Percentiles rank a stretch among this genome's conserved stretches.
phyloP scores from a whole-genome alignment of 2,888 invertebrate species.

The Gymnosoma rotundatum region DNA sequence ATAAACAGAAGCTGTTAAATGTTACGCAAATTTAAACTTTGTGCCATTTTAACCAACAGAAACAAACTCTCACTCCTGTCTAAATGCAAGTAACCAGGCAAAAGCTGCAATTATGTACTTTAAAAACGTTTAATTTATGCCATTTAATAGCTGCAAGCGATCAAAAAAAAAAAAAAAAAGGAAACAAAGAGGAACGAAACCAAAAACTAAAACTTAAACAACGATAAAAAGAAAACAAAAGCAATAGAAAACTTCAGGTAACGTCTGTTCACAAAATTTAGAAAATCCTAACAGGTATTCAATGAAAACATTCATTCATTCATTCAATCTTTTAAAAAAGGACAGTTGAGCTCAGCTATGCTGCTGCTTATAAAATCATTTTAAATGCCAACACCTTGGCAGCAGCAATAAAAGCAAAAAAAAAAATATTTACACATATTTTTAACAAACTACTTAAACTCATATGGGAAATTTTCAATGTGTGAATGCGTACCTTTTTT shows the following conservation, averaged over 20 bases:
- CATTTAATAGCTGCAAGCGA: slow-evolving; percentile 65
- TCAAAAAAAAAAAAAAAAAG: slow-evolving; percentile 3
- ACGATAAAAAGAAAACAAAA: background rate
- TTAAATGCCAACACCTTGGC: slow-evolving; percentile 69
- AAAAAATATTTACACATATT: slow-evolving; percentile 40
- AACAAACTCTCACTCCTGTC: slow-evolving; percentile 25
- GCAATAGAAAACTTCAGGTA: slow-evolving; percentile 28
- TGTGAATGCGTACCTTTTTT: slow-evolving; percentile 20
- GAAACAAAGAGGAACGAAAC: slow-evolving; percentile 14
- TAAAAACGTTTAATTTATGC: slow-evolving; percentile 70
- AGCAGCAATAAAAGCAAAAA: slow-evolving; percentile 37
- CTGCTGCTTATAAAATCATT: slow-evolving; percentile 64
- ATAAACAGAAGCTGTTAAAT: slow-evolving; percentile 70
- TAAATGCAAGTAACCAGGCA: slow-evolving; percentile 42
- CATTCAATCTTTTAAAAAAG: background rate
- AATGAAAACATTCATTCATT: slow-evolving; percentile 9
- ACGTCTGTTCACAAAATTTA: background rate
- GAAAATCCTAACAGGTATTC: slow-evolving; percentile 49
- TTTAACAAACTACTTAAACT: slow-evolving; percentile 39
- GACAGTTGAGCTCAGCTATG: background rate
- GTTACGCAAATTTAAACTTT: slow-evolving; percentile 71
- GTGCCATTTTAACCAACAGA: slow-evolving; percentile 65
- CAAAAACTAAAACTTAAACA: slow-evolving; percentile 55
- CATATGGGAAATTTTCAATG: slow-evolving; percentile 18
- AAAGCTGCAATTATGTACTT: slow-evolving; percentile 67